phyloP scores from a whole-genome alignment of 64 coral and sea anemone species.

The Pocillopora damicornis region DNA sequence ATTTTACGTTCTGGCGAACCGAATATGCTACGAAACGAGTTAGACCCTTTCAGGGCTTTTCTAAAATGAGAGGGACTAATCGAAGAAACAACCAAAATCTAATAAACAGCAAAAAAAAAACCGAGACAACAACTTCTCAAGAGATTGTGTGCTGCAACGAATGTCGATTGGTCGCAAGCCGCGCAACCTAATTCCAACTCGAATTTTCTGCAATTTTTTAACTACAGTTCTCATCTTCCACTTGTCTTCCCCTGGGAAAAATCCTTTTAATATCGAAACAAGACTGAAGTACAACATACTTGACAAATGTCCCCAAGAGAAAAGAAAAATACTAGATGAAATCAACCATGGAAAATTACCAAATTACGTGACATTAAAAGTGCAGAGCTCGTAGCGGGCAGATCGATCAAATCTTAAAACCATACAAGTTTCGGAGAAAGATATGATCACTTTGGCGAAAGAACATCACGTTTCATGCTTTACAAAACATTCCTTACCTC shows the following conservation, averaged over 20 bases:
- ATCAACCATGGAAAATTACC: neutral
- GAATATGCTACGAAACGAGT: constrained; percentile 34
- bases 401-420: neutral
- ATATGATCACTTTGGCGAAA: neutral
- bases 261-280: neutral
- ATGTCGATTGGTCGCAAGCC: neutral
- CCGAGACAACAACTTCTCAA: neutral
- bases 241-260: neutral
- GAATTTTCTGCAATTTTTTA: neutral
- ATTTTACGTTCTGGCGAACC: constrained; percentile 16
- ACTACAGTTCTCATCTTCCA: neutral
- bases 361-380: constrained; percentile 12
- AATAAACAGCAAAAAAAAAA: neutral
- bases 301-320: neutral
- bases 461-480: neutral
- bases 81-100: constrained; percentile 12
- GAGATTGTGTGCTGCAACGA: neutral
- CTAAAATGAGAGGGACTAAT: neutral
- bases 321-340: neutral
- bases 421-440: neutral
- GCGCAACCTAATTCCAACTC: neutral
- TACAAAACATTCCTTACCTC: constrained; percentile 69
- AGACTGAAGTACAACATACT: neutral
- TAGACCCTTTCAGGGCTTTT: neutral
- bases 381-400: neutral